A percentile compares a stretch with the other conserved stretches of the same genome.
Evolutionary conservation across 2,113 vertebrate species (phyloP).

Genomic region (Ammospiza caudacuta): DNA sequence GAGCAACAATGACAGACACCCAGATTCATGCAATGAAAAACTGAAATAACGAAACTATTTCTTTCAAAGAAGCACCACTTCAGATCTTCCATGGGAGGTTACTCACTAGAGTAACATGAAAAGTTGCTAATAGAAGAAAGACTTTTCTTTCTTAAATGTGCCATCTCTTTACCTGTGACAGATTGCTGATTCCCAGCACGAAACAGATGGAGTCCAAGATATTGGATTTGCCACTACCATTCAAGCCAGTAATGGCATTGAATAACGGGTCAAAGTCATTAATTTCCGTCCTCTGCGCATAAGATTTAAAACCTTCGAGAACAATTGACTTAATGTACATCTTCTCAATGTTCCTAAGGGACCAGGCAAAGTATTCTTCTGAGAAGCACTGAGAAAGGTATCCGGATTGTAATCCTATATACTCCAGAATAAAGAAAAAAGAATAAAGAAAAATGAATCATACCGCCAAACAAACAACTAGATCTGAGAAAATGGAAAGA

Average conservation of each 20-base stretch:
- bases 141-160: neutral
- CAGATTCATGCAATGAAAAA: neutral
- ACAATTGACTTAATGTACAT: constrained; percentile 94
- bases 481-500: accelerated
- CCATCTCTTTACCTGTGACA: constrained; percentile 82
- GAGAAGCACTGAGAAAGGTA: neutral
- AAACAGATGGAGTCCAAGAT: constrained; percentile 96
- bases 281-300: constrained; percentile 92
- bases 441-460: neutral
- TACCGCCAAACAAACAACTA: neutral
- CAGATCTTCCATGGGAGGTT: accelerated
- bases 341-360: neutral
- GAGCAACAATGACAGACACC: neutral
- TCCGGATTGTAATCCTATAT: neutral
- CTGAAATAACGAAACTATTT: neutral
- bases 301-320: constrained; percentile 96
- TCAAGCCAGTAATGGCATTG: constrained; percentile 96
- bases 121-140: neutral
- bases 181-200: constrained; percentile 88
- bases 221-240: constrained; percentile 98
- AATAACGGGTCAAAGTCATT: constrained; percentile 89
- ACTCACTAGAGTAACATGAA: neutral
- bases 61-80: neutral
- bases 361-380: neutral
- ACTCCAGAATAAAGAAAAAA: neutral